A percentile compares a stretch with the other conserved stretches of the same genome.
phyloP scores from a whole-genome alignment of 2,888 invertebrate genomes.

The Caenorhabditis sp. region DNA sequence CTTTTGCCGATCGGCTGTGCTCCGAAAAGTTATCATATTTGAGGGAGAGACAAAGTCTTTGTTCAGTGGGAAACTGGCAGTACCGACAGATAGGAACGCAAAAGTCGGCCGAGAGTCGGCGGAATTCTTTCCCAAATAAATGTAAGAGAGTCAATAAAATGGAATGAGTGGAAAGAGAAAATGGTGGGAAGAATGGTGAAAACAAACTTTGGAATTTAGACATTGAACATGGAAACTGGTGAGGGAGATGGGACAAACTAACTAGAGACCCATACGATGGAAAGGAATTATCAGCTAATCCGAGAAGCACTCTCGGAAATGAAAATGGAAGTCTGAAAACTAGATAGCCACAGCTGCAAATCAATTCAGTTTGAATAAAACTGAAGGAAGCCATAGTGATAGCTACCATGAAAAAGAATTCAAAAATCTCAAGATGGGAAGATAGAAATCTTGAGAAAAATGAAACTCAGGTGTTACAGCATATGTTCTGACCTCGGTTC shows the following conservation, averaged over 20 bases:
- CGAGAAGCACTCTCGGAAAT: slow-evolving; percentile 19
- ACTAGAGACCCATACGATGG: no score
- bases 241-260: neutral
- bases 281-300: slow-evolving; percentile 6
- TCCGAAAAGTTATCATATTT: slow-evolving; percentile 46
- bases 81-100: slow-evolving; percentile 44
- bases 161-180: slow-evolving; percentile 21
- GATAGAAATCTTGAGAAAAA: neutral
- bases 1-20: no score
- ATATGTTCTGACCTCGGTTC: slow-evolving; percentile 4
- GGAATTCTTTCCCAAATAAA: slow-evolving; percentile 35
- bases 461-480: no score
- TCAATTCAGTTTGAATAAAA: neutral
- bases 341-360: neutral
- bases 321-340: slow-evolving; percentile 34
- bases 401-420: no score
- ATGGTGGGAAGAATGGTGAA: slow-evolving; percentile 2
- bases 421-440: no score
- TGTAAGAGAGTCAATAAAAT: slow-evolving; percentile 50
- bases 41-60: slow-evolving; percentile 39
- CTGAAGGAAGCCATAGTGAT: no score
- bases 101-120: slow-evolving; percentile 18
- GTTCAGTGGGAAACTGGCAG: slow-evolving; percentile 37
- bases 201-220: neutral
- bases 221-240: neutral